Evolutionary conservation across 1,140 invertebrate genomes (phyloP).

Genomic region (Pomacea maculata): DNA sequence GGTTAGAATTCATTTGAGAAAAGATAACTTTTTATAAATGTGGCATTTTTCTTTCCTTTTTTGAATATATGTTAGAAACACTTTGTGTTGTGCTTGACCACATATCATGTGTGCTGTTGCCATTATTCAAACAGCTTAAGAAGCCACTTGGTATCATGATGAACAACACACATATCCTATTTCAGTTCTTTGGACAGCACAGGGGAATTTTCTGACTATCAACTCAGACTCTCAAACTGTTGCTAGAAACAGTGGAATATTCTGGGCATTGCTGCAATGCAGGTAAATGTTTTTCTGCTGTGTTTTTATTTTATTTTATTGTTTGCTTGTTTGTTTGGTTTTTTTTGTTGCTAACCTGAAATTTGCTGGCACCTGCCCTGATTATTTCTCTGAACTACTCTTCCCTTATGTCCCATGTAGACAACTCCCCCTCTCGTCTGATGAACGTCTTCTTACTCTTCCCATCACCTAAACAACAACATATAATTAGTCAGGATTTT

Average conservation of each 20-base stretch:
- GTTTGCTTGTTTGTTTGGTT: no score
- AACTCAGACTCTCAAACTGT: conserved; percentile 89
- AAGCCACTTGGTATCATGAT: neutral
- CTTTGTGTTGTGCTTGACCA: neutral
- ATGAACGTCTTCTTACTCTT: no score
- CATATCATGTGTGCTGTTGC: neutral
- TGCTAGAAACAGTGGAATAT: conserved; percentile 91
- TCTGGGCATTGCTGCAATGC: conserved; percentile 93
- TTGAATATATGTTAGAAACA: neutral
- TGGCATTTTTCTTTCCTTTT: neutral
- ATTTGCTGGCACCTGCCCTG: no score
- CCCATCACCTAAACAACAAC: no score
- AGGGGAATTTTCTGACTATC: conserved; percentile 92
- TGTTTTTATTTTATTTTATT: neutral
- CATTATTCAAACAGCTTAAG: neutral
- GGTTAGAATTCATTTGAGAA: no score
- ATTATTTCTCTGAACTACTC: no score
- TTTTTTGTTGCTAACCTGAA: no score
- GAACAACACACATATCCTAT: conserved; percentile 18
- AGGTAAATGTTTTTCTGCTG: conserved; percentile 70
- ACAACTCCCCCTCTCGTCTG: no score
- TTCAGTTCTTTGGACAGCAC: conserved; percentile 73
- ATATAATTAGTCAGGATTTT: no score
- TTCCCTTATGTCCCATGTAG: no score
- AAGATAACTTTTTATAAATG: neutral